A percentile compares a stretch with the other conserved stretches of the same genome.
phyloP scores from a whole-genome alignment of 2,113 vertebrate genomes.

The Macrotis lagotis region DNA sequence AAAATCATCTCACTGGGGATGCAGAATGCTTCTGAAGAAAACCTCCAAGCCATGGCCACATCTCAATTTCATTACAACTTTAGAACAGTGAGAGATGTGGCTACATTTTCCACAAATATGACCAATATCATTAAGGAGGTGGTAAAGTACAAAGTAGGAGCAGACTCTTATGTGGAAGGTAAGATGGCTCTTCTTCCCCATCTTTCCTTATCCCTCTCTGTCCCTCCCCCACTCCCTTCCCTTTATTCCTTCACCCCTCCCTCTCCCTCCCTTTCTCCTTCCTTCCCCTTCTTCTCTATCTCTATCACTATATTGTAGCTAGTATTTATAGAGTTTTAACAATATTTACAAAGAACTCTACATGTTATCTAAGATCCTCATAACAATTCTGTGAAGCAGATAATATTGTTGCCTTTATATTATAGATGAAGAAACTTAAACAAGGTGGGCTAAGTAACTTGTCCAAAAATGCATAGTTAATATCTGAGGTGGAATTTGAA shows the following conservation, averaged over 20 bases:
- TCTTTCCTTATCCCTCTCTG: too few relatives aligned
- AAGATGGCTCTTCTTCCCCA: not conserved
- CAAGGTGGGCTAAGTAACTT: not conserved
- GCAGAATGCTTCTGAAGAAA: not conserved
- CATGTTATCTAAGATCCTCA: not conserved
- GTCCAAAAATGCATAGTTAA: not conserved
- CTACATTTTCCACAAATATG: slow-evolving; percentile 50
- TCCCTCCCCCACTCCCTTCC: too few relatives aligned
- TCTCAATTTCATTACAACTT: slow-evolving; percentile 19
- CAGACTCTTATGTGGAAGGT: slow-evolving; percentile 45
- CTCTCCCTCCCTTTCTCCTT: not conserved
- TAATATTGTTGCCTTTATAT: not conserved
- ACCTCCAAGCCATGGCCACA: slow-evolving; percentile 51
- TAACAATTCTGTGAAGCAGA: not conserved
- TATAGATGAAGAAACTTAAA: not conserved
- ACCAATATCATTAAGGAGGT: slow-evolving; percentile 46
- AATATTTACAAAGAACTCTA: not conserved
- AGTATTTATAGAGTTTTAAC: not conserved
- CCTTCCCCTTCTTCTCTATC: too few relatives aligned
- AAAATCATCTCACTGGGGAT: slow-evolving; percentile 69
- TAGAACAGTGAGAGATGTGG: slow-evolving; percentile 28
- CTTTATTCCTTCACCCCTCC: not conserved
- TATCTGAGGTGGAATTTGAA: not conserved
- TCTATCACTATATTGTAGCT: not conserved
- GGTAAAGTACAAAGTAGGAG: not conserved